Percentiles rank a stretch among this genome's conserved stretches.
Conservation (phyloP, 2,888 invertebrate genomes). For the Willowsia nigromaculata region DNA sequence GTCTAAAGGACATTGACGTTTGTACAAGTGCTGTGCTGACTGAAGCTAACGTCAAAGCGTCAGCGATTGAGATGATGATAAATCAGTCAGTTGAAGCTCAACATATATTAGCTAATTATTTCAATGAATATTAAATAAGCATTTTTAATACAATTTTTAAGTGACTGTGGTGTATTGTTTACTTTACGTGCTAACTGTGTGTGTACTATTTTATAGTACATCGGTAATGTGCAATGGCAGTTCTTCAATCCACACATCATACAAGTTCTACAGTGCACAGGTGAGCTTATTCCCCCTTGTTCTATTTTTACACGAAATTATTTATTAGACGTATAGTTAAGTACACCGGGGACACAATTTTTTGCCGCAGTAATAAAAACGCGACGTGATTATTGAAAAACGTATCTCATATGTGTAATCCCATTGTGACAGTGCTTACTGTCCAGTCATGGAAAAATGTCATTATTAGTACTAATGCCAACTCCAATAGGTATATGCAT, state of each 20-base stretch:
- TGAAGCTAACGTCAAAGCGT: neutral
- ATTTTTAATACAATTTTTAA: constrained; percentile 9
- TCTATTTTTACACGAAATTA: neutral
- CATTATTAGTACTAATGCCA: constrained; percentile 40
- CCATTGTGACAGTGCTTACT: neutral
- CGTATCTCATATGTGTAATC: neutral
- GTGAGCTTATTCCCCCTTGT: constrained; percentile 24
- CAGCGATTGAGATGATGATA: neutral
- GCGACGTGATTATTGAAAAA: constrained; percentile 43
- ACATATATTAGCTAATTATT: neutral
- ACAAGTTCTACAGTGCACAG: constrained; percentile 9
- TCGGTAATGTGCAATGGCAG: neutral
- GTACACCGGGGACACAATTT: constrained; percentile 6
- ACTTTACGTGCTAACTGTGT: neutral
- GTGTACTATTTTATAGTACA: neutral
- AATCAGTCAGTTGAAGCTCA: neutral
- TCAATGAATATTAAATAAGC: constrained; percentile 32
- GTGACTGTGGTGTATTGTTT: constrained; percentile 30
- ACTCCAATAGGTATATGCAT: neutral
- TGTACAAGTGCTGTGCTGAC: constrained; percentile 34
- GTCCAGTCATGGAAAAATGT: constrained; percentile 63
- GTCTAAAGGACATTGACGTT: constrained; percentile 50
- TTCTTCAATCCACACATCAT: neutral
- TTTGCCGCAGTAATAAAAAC: constrained; percentile 70
- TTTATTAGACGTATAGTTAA: constrained; percentile 28